Evolutionary conservation across 2,113 vertebrate genomes (phyloP).

Genomic region (Muscicapa adusta): DNA sequence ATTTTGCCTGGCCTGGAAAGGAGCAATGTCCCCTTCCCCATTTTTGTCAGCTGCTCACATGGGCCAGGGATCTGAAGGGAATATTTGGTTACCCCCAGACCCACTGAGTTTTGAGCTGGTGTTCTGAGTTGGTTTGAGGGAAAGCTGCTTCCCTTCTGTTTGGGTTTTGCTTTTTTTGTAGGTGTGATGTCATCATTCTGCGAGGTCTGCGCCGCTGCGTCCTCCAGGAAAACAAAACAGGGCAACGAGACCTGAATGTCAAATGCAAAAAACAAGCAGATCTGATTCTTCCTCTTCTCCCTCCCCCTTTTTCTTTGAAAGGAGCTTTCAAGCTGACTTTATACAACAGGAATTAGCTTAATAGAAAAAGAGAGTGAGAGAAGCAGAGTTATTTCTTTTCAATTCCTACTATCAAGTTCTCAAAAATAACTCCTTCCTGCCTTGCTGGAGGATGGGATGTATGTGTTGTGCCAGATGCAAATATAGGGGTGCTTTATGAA

Average conservation of each 20-base stretch:
- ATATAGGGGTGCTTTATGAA: not conserved
- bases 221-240: conserved; percentile 58
- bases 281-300: conserved; percentile 27
- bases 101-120: not conserved
- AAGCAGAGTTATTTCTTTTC: not conserved
- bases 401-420: not conserved
- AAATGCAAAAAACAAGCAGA: conserved; percentile 20
- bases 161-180: not conserved
- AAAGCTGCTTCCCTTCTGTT: not conserved
- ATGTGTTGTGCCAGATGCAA: not conserved
- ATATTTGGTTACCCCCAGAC: not conserved
- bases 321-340: conserved; percentile 58
- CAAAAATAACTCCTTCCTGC: not conserved
- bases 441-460: not conserved
- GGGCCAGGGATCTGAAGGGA: not conserved
- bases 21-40: not conserved
- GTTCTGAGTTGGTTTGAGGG: not conserved
- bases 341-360: conserved; percentile 38
- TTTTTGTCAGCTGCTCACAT: not conserved
- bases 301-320: conserved; percentile 46
- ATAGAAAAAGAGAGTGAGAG: not conserved
- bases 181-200: conserved; percentile 52
- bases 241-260: conserved; percentile 46
- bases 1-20: not conserved
- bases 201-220: conserved; percentile 17